Evolutionary conservation across 2,113 vertebrate genomes (phyloP), one percentile per base, ranked within the genome.

Genomic region (Siphamia tubifer): DNA sequence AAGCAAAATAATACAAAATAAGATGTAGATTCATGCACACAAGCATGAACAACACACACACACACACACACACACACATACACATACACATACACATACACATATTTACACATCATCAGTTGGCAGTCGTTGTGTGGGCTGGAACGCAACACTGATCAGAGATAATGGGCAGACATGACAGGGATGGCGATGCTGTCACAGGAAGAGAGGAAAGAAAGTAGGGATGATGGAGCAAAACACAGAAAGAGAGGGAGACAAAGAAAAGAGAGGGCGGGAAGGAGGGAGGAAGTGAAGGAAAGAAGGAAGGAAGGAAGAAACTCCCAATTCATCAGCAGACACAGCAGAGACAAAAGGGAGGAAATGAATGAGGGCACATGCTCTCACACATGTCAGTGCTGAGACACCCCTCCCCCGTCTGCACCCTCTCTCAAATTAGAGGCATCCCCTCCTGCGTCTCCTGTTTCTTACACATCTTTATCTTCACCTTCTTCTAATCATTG

Each of bases 291-390:
- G 11, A 47, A 4, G n/a, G 44, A 36, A 44, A 54, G 64, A 57
- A 70, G 68, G 60, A 81, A 56, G 66, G 67, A 66, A 77, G 67
- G 43, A 66, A 67, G 56, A 55, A 77, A 75, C 68, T 69, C 73
- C 74, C 60, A 35, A 42, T 56, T 87, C 79, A 83, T 80, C 81
- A 86, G 44, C 63, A 68, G 47, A 75, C 60, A 54, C 42, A 28
- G 65, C 64, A 64, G 19, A 87, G 75, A 89, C 83, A 89, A 89
- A 87, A 83, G 87, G 44, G 63, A 66, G 76, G 85, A 87, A 86
- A 85, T 74, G 69, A 85, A 78, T 10, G 72, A 74, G 79, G 58
- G 68, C 71, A 82, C 74, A 71, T 62, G 73, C 61, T 67, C 27
- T 23, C 68, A 63, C 69, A 82, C 78, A 71, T 76, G 86, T 78